Base-by-base conservation (phyloP, 2,888 invertebrate genomes). In the Alsophila aescularia region DNA sequence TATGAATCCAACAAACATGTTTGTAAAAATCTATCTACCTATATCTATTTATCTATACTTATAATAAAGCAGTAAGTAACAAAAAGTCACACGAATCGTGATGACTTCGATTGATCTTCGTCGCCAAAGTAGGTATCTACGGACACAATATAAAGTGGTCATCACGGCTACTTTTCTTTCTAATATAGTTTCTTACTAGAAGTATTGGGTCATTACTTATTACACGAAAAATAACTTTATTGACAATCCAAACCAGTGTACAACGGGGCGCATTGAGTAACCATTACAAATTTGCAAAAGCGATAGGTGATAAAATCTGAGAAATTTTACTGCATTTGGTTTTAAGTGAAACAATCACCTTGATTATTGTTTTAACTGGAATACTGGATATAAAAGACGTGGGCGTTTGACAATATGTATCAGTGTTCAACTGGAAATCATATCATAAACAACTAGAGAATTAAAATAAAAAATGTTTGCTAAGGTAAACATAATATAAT, bases 381-480 rank as follows among this genome's bases (percentile, higher is more conserved):
- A 50, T 42, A 60, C 64, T 61, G 49, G 54, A 71, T 80, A 80
- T 80, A 79, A 73, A 80, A 78, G 73, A 60, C 70, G 60, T 56
- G 43, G 24, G 36, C 52, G 54, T 67, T 66, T 51, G 48, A 40
- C 12, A 50, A 47, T 59, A 60, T 29, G 63, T 70, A 75, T 77
- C 75, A 79, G 68, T 75, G 52, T 34, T 49, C 35, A 37, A 45
- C 51, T 55, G 55, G 52, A 35, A 57, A 65, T 63, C 55, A 54
- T 47, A 62, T 55, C 53, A 57, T 40, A 48, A 51, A 63, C 65
- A 61, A 58, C 16, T 37, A 32, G 31, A 52, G 31, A 58, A 7
- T 8, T 9, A 7, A 1, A 5, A 5, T 6, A 21, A 47, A 68
- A 62, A 48, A 78, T 78, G 75, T 62, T 67, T 49, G 64, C 62